phyloP scores from a whole-genome alignment of 2,888 invertebrate species.

The Tanytarsus gracilentus region DNA sequence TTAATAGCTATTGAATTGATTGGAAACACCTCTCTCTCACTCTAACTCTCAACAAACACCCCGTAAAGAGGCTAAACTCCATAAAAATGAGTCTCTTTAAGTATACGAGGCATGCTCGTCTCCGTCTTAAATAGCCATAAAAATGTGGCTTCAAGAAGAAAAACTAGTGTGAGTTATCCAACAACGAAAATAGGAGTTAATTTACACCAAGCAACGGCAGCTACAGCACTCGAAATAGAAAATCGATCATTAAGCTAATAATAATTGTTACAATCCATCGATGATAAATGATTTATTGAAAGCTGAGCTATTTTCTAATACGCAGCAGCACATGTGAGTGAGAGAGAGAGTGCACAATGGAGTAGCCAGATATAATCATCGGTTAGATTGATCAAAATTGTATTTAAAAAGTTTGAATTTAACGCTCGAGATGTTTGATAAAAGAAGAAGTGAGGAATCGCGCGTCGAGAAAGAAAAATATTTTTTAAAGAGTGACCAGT shows the following conservation, averaged over 20 bases:
- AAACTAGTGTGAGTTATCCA: too few relatives aligned
- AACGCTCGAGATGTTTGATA: not conserved
- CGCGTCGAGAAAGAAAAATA: not conserved
- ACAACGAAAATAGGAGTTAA: slow-evolving; percentile 4
- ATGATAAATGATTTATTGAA: slow-evolving; percentile 16
- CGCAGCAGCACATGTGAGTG: slow-evolving; percentile 3
- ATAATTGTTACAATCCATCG: slow-evolving; percentile 24
- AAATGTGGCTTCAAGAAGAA: not conserved
- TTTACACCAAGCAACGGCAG: not conserved
- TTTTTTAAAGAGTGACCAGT: not conserved
- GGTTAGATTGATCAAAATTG: slow-evolving; percentile 16
- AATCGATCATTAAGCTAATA: slow-evolving; percentile 26
- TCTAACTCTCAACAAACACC: too few relatives aligned
- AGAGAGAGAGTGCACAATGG: slow-evolving; percentile 5
- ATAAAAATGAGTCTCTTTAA: not conserved
- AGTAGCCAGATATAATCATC: slow-evolving; percentile 20
- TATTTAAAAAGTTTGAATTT: not conserved
- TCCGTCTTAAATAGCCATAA: not conserved
- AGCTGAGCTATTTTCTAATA: not conserved
- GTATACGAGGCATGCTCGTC: too few relatives aligned
- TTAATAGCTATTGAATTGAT: slow-evolving; percentile 20
- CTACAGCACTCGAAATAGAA: too few relatives aligned
- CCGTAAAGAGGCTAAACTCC: not conserved
- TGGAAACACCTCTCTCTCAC: not conserved
- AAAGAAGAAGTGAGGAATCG: not conserved